phyloP scores from a whole-genome alignment of 2,797 vertebrate species.

The Pagetopsis macropterus region DNA sequence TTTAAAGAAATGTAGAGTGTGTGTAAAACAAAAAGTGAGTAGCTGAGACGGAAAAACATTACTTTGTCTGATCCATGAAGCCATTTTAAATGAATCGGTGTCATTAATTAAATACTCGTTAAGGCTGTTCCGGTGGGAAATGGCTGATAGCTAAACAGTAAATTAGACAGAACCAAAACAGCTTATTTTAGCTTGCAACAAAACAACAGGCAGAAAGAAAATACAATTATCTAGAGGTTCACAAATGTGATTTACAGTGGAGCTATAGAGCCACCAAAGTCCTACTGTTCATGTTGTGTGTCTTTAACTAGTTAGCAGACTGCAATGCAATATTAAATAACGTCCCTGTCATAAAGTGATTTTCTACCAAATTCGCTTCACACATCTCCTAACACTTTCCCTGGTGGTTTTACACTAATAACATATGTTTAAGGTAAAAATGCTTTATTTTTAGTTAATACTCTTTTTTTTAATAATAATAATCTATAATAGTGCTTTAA shows the following conservation, averaged over 20 bases:
- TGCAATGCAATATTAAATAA: no score
- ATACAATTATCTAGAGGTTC: conserved; percentile 17
- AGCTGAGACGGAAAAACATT: conserved; percentile 16
- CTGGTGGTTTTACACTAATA: no score
- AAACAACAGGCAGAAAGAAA: conserved; percentile 33
- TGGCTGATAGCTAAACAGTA: conserved; percentile 61
- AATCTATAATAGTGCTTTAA: no score
- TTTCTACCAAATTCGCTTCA: no score
- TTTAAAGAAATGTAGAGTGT: background rate
- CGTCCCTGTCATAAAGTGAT: no score
- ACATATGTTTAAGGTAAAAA: no score
- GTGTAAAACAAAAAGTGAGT: background rate
- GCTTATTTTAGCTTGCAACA: conserved; percentile 58
- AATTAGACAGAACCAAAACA: conserved; percentile 60
- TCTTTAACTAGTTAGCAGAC: no score
- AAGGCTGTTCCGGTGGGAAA: conserved; percentile 76
- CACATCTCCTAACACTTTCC: no score
- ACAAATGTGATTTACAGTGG: background rate
- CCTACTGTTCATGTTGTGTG: background rate
- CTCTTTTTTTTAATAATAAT: no score
- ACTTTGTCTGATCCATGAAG: conserved; percentile 43
- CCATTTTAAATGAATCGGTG: conserved; percentile 75
- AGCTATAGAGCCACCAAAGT: background rate
- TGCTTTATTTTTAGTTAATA: no score
- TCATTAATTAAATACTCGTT: conserved; percentile 80